Conservation (phyloP, 1,140 invertebrate species). For the Diabrotica undecimpunctata region DNA sequence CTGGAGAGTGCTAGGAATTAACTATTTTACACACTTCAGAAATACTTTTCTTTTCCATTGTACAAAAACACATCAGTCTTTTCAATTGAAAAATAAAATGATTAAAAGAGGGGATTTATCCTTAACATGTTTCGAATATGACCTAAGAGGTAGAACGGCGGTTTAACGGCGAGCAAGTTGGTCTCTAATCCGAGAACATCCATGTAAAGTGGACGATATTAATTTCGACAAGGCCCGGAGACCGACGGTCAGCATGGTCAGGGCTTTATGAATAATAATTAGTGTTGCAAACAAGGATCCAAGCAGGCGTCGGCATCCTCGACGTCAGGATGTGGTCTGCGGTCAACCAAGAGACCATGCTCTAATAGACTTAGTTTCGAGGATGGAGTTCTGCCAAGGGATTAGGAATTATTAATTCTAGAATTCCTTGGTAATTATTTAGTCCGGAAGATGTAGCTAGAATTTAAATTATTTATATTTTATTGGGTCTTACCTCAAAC, state of each 20-base stretch:
- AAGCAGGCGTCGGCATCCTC: slow-evolving; percentile 22
- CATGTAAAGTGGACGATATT: slow-evolving; percentile 43
- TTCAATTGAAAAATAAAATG: too few species aligned
- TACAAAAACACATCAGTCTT: too few species aligned
- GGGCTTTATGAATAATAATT: slow-evolving; percentile 47
- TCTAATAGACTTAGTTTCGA: slow-evolving; percentile 12
- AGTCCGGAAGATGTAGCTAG: background rate
- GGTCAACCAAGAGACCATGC: background rate
- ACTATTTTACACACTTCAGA: too few species aligned
- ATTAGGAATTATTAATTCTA: slow-evolving; percentile 3
- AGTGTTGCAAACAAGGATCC: slow-evolving; percentile 44
- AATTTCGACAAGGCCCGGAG: slow-evolving; percentile 37
- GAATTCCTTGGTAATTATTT: background rate
- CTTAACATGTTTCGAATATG: too few species aligned
- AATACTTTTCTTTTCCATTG: too few species aligned
- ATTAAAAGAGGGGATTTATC: too few species aligned
- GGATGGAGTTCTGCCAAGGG: slow-evolving; percentile 1
- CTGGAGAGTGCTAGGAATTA: too few species aligned
- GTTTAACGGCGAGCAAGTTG: background rate
- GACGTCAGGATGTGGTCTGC: slow-evolving; percentile 23
- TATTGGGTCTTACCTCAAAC: too few species aligned
- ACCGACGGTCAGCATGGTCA: slow-evolving; percentile 36
- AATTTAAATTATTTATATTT: too few species aligned
- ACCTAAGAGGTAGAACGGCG: too few species aligned
- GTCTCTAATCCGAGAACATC: slow-evolving; percentile 29